Evolutionary conservation across 2,113 vertebrate species (phyloP).

Genomic region (Bostrychus sinensis): DNA sequence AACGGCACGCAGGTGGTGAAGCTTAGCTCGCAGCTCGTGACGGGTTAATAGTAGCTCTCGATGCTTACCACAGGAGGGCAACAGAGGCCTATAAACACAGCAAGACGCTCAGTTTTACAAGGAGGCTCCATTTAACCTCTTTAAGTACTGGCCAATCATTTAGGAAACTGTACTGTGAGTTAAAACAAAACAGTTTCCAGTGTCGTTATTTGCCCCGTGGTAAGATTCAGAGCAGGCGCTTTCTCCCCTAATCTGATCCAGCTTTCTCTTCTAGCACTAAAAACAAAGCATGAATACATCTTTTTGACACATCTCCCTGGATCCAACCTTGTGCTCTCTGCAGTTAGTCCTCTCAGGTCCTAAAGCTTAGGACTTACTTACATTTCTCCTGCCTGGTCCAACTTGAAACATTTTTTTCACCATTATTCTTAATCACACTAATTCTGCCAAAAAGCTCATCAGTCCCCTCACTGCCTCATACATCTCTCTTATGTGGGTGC

Average conservation of each 20-base stretch:
- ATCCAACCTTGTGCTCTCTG: constrained; percentile 25
- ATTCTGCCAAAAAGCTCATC: constrained; percentile 26
- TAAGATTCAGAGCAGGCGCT: constrained; percentile 43
- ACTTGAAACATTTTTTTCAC: constrained; percentile 29
- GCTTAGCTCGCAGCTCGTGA: constrained; percentile 22
- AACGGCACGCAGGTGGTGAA: constrained; percentile 65
- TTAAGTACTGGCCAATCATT: constrained; percentile 60
- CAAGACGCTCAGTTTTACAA: constrained; percentile 44
- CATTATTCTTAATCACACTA: constrained; percentile 32
- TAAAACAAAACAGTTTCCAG: constrained; percentile 64
- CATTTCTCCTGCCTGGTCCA: constrained; percentile 15
- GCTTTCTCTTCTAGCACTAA: constrained; percentile 27
- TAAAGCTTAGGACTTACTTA: not conserved
- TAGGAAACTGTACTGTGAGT: constrained; percentile 52
- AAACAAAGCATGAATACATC: constrained; percentile 50
- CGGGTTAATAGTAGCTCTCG: constrained; percentile 26
- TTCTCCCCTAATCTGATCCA: constrained; percentile 56
- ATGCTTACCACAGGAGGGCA: constrained; percentile 67
- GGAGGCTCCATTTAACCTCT: constrained; percentile 62
- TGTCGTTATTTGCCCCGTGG: constrained; percentile 45
- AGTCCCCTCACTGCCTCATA: constrained; percentile 22
- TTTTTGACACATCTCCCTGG: constrained; percentile 50
- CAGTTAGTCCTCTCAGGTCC: constrained; percentile 20
- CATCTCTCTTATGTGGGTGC: constrained; percentile 19
- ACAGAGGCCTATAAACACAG: constrained; percentile 58